A percentile compares a stretch with the other conserved stretches of the same genome.
Conservation (phyloP, 1,140 invertebrate species). For the Hyposmocoma kahamanoa region DNA sequence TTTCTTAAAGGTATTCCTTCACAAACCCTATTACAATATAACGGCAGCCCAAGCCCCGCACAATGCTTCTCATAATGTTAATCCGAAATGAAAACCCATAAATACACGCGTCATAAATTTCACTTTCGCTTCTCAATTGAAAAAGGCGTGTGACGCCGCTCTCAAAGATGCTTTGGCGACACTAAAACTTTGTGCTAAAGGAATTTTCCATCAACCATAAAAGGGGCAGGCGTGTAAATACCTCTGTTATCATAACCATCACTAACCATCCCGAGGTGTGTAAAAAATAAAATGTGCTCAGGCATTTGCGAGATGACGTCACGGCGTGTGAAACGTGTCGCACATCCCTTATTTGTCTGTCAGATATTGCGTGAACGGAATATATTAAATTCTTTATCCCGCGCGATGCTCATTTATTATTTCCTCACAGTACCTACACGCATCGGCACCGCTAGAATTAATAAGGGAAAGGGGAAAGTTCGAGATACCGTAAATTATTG, state of each 20-base stretch:
- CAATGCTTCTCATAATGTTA: conserved; percentile 9
- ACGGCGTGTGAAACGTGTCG: background rate
- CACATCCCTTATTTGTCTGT: background rate
- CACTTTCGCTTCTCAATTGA: conserved; percentile 44
- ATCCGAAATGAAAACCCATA: conserved; percentile 15
- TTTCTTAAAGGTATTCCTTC: too few species aligned
- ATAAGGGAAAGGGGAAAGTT: background rate
- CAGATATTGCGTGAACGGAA: background rate
- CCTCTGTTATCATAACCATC: conserved; percentile 4
- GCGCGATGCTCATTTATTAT: too few species aligned
- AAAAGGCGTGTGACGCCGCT: conserved; percentile 19
- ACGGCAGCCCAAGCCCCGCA: background rate
- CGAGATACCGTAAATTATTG: conserved; percentile 7
- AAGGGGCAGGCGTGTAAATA: background rate
- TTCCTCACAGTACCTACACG: background rate
- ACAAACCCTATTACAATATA: too few species aligned
- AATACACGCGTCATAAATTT: conserved; percentile 46
- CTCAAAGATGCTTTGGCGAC: conserved; percentile 37
- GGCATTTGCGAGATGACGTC: background rate
- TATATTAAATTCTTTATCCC: background rate
- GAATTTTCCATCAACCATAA: background rate
- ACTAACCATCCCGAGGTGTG: background rate
- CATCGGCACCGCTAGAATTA: background rate
- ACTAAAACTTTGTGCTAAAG: conserved; percentile 12
- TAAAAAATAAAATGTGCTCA: background rate